These are phyloP conservation scores for Lymantria dispar DNA, from an alignment of 2,888 invertebrate species.

Conservation along the genomic window DNA sequence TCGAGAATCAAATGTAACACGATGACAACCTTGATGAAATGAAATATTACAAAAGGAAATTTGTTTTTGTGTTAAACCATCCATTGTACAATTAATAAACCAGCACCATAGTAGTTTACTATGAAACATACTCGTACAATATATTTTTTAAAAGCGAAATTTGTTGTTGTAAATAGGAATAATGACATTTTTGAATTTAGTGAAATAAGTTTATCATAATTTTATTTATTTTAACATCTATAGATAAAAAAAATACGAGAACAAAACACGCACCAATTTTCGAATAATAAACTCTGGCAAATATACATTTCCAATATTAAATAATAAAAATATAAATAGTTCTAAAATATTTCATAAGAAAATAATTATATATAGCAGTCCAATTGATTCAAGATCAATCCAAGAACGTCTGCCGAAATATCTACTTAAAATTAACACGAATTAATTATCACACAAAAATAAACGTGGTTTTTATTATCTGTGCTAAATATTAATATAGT, in stretches of 20 bases:
- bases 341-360: not conserved
- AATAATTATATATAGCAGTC: not conserved
- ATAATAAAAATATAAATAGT: slow-evolving; percentile 2
- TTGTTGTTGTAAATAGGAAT: slow-evolving; percentile 22
- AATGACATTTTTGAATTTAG: slow-evolving; percentile 27
- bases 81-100: too few species aligned
- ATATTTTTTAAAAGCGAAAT: slow-evolving; percentile 11
- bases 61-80: too few species aligned
- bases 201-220: slow-evolving; percentile 5
- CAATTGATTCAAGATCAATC: not conserved
- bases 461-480: slow-evolving; percentile 14
- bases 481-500: slow-evolving; percentile 29
- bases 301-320: not conserved
- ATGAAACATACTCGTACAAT: not conserved
- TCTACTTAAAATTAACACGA: slow-evolving; percentile 22
- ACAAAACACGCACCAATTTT: slow-evolving; percentile 27
- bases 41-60: too few species aligned
- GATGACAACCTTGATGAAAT: not conserved
- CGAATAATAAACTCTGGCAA: slow-evolving; percentile 11
- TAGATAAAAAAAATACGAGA: slow-evolving; percentile 16
- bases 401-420: slow-evolving; percentile 21
- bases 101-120: not conserved
- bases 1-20: not conserved
- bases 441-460: slow-evolving; percentile 23
- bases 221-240: slow-evolving; percentile 23